Percentiles rank a stretch among this genome's conserved stretches.
These are phyloP conservation scores for Anaspis maculata DNA, from an alignment of 2,888 invertebrate species.

Conservation along the genomic window DNA sequence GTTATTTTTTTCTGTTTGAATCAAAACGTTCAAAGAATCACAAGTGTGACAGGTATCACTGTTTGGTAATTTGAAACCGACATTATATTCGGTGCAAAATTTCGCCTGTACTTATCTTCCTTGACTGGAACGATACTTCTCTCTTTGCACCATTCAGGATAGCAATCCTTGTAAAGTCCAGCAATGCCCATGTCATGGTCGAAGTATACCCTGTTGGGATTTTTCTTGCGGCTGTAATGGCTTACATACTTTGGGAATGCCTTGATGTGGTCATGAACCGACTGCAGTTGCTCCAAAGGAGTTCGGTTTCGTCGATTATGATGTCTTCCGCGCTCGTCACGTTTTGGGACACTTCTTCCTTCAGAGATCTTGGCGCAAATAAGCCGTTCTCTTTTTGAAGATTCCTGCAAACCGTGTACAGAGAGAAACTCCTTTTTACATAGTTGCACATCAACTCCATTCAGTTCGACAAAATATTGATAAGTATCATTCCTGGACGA, in stretches of 20 bases:
- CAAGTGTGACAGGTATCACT: neutral
- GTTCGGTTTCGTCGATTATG: neutral
- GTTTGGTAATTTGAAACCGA: neutral
- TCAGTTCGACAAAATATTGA: slow-evolving; percentile 11
- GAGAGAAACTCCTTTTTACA: slow-evolving; percentile 2
- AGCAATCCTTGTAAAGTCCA: neutral
- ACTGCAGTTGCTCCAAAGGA: neutral
- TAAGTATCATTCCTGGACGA: slow-evolving; percentile 9
- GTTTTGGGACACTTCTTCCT: neutral
- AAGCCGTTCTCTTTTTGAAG: neutral
- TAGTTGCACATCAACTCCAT: slow-evolving; percentile 9
- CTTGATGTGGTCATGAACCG: neutral
- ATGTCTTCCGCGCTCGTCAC: neutral
- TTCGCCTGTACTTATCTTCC: neutral
- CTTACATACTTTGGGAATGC: neutral
- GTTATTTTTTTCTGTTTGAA: neutral
- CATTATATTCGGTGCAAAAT: neutral
- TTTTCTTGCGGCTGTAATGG: neutral
- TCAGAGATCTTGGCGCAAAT: neutral
- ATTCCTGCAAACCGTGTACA: neutral
- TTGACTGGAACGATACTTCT: neutral
- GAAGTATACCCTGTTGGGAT: neutral
- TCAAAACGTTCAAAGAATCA: neutral
- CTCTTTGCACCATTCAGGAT: neutral
- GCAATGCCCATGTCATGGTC: neutral